Base-by-base conservation (phyloP, 2,888 invertebrate species). In the Helobdella robusta region DNA sequence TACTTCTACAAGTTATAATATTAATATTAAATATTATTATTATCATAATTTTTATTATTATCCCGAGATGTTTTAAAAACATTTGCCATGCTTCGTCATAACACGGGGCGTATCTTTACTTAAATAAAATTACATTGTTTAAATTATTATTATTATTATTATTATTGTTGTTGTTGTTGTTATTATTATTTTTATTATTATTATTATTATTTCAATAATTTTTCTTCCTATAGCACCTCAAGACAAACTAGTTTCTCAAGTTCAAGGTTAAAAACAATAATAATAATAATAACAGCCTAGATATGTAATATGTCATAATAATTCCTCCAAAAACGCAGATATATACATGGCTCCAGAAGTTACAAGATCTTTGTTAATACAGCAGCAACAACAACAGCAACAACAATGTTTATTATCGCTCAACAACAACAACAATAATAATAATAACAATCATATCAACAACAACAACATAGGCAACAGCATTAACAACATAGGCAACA, bases 351-450 rank as follows among this genome's bases (percentile, higher is more conserved):
- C 48, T 1, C 50, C 62, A 8, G 62, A 62, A 20, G 62, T 62
- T 11, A 62, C 62, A 18, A 25, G 50, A 18, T 62, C 62, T 5
- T 28, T 62, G 15, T 50, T 62, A 32, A 32, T 46, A 6, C 62
- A 62, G 2, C 48, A 50, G 11, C 62, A 48, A 50, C 62, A 62
- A 50, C 62, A 48, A 50, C 62, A 62, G 50, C 62, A 62, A 32
- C 62, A 62, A 44, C 36, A 60, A 1, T 18, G 54, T 54, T 32
- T 54, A n/a, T 25, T 54, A 54, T 28, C 54, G 4, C 28, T 32
- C 11, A 54, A 28, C 28, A 54, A 54, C 28, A 54, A 54, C 8
- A 54, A 54, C 54, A 25, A n/a, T n/a, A n/a, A n/a, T n/a, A n/a
- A n/a, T n/a, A n/a, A n/a, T n/a, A n/a, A n/a, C n/a, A 20, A 15